A percentile compares a stretch with the other conserved stretches of the same genome.
These are phyloP conservation scores for Simalia tracyae DNA, from an alignment of 2,797 vertebrate genomes.

Conservation along the genomic window DNA sequence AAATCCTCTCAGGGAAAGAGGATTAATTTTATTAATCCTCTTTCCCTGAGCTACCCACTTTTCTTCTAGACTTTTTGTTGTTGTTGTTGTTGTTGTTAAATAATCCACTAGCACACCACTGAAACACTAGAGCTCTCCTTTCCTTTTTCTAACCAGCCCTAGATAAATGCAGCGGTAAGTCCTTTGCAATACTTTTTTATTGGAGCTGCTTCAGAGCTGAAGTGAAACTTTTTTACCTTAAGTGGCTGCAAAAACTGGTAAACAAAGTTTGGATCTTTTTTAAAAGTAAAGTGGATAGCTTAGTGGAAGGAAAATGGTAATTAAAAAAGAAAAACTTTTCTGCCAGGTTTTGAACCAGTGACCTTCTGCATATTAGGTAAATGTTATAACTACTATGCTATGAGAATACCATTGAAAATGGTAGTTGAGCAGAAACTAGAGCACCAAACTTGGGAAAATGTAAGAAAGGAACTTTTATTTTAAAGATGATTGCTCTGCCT, in stretches of 20 bases:
- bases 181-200: neutral
- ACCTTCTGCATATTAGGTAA: neutral
- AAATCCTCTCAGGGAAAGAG: neutral
- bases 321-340: neutral
- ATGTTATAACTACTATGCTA: neutral
- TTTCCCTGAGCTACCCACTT: neutral
- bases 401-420: neutral
- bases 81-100: neutral
- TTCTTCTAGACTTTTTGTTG: neutral
- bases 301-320: neutral
- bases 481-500: neutral
- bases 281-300: neutral
- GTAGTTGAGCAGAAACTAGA: neutral
- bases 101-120: neutral
- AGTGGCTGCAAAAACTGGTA: neutral
- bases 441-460: neutral
- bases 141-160: neutral
- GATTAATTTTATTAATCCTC: neutral
- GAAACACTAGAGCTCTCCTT: neutral
- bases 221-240: neutral
- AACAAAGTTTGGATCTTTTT: neutral
- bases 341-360: neutral
- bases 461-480: neutral
- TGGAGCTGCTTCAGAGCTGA: neutral
- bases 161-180: neutral